Evolutionary conservation across 2,888 invertebrate genomes (phyloP).

Genomic region (Cosmia pyralina): DNA sequence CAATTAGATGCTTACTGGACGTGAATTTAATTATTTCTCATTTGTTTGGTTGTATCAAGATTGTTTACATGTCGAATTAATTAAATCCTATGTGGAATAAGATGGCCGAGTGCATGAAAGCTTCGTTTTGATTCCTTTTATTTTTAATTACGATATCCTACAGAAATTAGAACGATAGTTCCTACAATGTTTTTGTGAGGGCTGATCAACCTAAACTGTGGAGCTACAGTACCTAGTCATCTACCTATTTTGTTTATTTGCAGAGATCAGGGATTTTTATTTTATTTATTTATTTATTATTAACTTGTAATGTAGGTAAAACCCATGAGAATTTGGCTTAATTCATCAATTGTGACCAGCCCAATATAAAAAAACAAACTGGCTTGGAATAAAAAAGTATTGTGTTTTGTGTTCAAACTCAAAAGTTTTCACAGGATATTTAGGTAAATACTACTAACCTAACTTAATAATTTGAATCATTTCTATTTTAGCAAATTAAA

Average conservation of each 20-base stretch:
- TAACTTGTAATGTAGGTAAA: background rate
- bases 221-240: too few relatives aligned
- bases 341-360: background rate
- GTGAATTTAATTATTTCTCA: constrained; percentile 50
- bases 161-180: background rate
- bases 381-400: background rate
- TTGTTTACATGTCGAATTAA: constrained; percentile 46
- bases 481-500: background rate
- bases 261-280: too few relatives aligned
- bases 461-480: background rate
- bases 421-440: background rate
- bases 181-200: background rate
- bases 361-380: background rate
- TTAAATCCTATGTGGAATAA: background rate
- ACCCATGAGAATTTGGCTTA: background rate
- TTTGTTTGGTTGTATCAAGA: constrained; percentile 17
- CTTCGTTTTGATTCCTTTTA: background rate
- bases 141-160: background rate
- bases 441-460: background rate
- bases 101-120: background rate
- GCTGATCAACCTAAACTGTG: too few relatives aligned
- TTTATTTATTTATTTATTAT: too few relatives aligned
- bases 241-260: background rate
- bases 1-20: constrained; percentile 69
- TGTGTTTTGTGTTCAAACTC: background rate